Conservation (phyloP, 2,888 invertebrate species). For the Cyrtodaria siliqua region DNA sequence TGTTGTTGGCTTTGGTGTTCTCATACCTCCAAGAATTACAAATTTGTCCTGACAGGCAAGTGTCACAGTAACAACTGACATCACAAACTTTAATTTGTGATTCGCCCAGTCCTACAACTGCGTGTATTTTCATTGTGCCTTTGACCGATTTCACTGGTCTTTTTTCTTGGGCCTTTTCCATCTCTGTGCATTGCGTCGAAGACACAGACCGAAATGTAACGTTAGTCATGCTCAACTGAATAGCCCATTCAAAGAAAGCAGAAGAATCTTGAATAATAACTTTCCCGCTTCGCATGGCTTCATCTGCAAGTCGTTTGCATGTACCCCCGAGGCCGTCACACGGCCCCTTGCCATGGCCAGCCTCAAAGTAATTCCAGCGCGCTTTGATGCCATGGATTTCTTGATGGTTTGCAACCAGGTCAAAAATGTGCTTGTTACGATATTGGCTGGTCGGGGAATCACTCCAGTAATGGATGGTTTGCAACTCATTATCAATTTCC, state of each 20-base stretch:
- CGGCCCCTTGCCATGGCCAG: constrained; percentile 17
- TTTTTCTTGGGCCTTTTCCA: neutral
- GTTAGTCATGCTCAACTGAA: constrained; percentile 9
- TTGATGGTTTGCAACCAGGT: constrained; percentile 24
- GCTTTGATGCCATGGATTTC: neutral
- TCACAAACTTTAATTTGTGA: constrained; percentile 1
- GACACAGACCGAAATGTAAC: constrained; percentile 10
- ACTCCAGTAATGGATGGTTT: constrained; percentile 25
- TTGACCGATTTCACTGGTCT: neutral
- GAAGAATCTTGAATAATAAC: neutral
- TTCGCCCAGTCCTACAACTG: constrained; percentile 13
- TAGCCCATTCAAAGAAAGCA: neutral
- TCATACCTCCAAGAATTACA: constrained; percentile 4
- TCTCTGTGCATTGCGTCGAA: neutral
- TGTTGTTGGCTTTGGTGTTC: neutral
- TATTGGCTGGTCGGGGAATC: constrained; percentile 49
- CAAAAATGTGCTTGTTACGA: constrained; percentile 40
- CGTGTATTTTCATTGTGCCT: constrained; percentile 31
- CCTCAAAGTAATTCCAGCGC: constrained; percentile 10
- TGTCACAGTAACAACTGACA: constrained; percentile 15
- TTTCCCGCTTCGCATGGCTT: constrained; percentile 17
- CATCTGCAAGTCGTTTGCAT: constrained; percentile 13
- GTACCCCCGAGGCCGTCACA: constrained; percentile 11
- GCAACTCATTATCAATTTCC: constrained; percentile 7
- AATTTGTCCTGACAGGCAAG: neutral